A percentile compares a stretch with the other conserved stretches of the same genome.
phyloP scores from a whole-genome alignment of 1,140 invertebrate genomes.

The Ceratitis capitata region DNA sequence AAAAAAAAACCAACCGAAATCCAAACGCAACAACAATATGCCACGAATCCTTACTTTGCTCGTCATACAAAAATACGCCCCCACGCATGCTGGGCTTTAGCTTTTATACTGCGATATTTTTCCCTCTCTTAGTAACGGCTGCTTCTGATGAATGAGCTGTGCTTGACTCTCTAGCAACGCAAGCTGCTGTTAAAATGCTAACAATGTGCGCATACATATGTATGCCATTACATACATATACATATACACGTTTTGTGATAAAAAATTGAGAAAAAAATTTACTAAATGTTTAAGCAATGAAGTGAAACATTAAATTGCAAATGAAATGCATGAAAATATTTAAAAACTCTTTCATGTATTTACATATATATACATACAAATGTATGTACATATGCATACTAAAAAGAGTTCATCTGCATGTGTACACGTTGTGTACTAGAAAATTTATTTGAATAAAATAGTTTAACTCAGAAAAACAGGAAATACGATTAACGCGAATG shows the following conservation, averaged over 20 bases:
- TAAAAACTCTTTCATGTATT: not conserved
- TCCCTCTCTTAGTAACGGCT: not conserved
- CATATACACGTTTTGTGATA: not conserved
- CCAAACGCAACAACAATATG: not conserved
- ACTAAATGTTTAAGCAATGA: conserved; percentile 34
- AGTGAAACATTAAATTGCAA: conserved; percentile 32
- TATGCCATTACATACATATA: not conserved
- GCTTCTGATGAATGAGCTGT: not conserved
- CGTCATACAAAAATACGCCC: not conserved
- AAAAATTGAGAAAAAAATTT: not conserved
- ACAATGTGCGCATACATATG: not conserved
- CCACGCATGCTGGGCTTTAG: not conserved
- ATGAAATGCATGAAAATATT: not conserved
- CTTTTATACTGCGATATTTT: not conserved
- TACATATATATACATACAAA: not conserved
- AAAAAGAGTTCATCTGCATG: too few relatives aligned
- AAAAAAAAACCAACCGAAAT: not conserved
- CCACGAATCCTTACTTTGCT: not conserved
- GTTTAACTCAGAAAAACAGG: not conserved
- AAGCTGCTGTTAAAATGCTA: conserved; percentile 7
- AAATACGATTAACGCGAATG: not conserved
- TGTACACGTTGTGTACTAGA: not conserved
- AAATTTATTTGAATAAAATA: not conserved
- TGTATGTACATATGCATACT: not conserved
- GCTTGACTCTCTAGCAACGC: not conserved